These are phyloP conservation scores for Diorhabda sublineata DNA, from an alignment of 1,140 invertebrate genomes.

Conservation along the genomic window DNA sequence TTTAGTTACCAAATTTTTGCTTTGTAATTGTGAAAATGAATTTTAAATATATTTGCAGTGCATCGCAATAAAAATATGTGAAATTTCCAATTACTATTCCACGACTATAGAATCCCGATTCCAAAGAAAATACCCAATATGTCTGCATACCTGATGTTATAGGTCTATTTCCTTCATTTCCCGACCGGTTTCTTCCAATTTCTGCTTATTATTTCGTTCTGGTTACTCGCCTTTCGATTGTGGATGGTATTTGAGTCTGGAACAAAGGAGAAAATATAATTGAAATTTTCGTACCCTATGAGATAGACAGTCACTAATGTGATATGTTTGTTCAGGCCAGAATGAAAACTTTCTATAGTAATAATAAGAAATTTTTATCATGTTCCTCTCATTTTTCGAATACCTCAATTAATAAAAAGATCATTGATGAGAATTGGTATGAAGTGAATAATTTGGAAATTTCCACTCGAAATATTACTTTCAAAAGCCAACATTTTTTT, in stretches of 20 bases:
- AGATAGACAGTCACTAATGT: neutral
- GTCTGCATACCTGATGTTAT: constrained; percentile 21
- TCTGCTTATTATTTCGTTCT: constrained; percentile 18
- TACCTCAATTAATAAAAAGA: too few species aligned
- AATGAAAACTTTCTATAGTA: too few species aligned
- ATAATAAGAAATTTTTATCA: too few species aligned
- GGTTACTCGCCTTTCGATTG: neutral
- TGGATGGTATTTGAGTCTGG: constrained; percentile 5
- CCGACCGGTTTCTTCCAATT: constrained; percentile 5
- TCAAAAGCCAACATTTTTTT: too few species aligned
- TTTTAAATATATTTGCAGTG: too few species aligned
- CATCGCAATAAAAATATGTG: neutral
- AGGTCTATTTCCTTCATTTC: constrained; percentile 3
- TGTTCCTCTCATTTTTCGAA: too few species aligned
- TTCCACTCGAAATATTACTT: too few species aligned
- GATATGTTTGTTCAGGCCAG: too few species aligned
- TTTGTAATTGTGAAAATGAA: too few species aligned
- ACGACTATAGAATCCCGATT: neutral
- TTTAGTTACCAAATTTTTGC: too few species aligned
- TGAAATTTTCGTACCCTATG: constrained; percentile 13
- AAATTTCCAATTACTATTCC: constrained; percentile 1
- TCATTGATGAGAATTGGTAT: too few species aligned
- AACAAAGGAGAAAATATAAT: constrained; percentile 14
- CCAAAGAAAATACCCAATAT: constrained; percentile 16
- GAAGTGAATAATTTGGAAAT: too few species aligned